Evolutionary conservation across 2,797 vertebrate species (phyloP).

Genomic region (Brachyrhaphis roseni): DNA sequence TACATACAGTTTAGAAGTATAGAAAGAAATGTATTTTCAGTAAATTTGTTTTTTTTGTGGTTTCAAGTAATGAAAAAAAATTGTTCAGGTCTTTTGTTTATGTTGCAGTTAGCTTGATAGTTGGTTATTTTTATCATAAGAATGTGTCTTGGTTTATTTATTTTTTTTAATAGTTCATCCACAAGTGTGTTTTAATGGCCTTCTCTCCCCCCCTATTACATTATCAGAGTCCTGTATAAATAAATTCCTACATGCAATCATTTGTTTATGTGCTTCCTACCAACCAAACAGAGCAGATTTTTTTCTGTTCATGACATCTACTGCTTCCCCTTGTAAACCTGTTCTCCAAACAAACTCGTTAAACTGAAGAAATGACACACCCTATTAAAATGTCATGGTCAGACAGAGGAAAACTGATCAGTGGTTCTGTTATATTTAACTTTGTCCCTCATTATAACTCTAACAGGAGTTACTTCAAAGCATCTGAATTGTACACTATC

Average conservation of each 20-base stretch:
- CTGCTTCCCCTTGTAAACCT: constrained; percentile 16
- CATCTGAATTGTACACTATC: neutral
- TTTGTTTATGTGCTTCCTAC: constrained; percentile 12
- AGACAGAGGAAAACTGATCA: constrained; percentile 8
- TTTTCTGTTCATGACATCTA: constrained; percentile 14
- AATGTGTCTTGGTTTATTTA: neutral
- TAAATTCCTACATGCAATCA: constrained; percentile 14
- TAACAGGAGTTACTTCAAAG: constrained; percentile 1
- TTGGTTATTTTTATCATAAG: neutral
- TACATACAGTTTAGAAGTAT: neutral
- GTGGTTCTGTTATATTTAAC: constrained; percentile 8
- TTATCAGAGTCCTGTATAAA: constrained; percentile 12
- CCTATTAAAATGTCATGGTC: neutral
- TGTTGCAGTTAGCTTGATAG: neutral
- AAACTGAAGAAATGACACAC: constrained; percentile 17
- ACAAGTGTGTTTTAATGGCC: neutral
- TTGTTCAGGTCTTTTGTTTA: neutral
- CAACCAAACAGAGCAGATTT: constrained; percentile 15
- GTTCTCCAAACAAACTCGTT: constrained; percentile 13
- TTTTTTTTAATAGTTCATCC: constrained; percentile 10
- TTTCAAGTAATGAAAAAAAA: neutral
- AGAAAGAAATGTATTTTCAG: neutral
- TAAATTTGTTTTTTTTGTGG: neutral
- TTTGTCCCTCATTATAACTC: neutral
- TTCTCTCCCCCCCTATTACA: constrained; percentile 10